A percentile compares a stretch with the other conserved stretches of the same genome.
These are phyloP conservation scores for Trimorus sp. DNA, from an alignment of 2,888 invertebrate species.

Conservation along the genomic window DNA sequence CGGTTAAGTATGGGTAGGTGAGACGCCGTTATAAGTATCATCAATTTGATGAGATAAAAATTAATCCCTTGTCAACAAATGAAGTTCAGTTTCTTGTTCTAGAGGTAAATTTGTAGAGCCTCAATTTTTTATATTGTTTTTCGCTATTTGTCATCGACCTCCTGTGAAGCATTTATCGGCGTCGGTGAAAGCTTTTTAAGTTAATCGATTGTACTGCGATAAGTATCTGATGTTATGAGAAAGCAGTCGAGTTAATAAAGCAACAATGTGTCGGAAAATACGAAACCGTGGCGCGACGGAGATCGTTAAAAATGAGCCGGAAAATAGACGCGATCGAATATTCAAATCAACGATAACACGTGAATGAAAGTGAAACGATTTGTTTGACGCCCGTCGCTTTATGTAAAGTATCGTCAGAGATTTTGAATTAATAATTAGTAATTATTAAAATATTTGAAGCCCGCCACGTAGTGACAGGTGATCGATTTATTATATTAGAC, in stretches of 20 bases:
- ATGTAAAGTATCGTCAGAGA: conserved; percentile 21
- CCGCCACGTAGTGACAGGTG: conserved; percentile 24
- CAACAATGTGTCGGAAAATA: conserved; percentile 24
- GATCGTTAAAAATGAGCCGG: conserved; percentile 22
- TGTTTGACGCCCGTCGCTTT: conserved; percentile 1
- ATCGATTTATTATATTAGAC: not conserved
- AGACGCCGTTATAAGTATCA: no score
- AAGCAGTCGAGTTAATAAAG: conserved; percentile 26
- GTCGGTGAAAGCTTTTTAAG: conserved; percentile 12
- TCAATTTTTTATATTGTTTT: conserved; percentile 19
- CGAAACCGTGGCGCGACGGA: conserved; percentile 3
- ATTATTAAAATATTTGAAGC: conserved; percentile 24
- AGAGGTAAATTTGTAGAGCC: not conserved
- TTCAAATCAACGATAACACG: conserved; percentile 9
- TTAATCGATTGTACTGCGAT: conserved; percentile 29
- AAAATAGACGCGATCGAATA: conserved; percentile 7
- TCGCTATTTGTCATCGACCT: conserved; percentile 29
- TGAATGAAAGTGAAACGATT: conserved; percentile 21
- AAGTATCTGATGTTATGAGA: conserved; percentile 15
- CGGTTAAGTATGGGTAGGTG: no score
- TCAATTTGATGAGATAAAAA: conserved; percentile 14
- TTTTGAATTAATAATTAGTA: conserved; percentile 22
- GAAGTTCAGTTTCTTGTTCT: conserved; percentile 8
- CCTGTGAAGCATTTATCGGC: conserved; percentile 11
- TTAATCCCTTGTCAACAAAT: conserved; percentile 25